Evolutionary conservation across 2,888 invertebrate species (phyloP).

Genomic region (Drosophila diplacantha): DNA sequence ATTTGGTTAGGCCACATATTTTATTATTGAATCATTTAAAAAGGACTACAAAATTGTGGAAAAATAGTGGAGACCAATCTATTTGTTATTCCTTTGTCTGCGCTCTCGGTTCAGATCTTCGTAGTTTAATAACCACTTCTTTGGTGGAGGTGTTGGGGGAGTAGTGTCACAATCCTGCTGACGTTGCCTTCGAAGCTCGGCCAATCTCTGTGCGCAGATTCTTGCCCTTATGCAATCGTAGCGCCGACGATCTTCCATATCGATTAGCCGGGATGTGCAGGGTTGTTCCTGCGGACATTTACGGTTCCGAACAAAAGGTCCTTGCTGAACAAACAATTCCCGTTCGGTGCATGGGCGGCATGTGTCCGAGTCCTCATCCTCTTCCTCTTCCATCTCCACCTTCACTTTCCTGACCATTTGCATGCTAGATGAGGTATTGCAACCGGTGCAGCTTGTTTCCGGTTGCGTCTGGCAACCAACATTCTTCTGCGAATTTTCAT

Average conservation of each 20-base stretch:
- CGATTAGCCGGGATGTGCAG: conserved; percentile 1
- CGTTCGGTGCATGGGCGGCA: neutral
- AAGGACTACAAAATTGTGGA: conserved; percentile 1
- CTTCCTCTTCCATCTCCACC: neutral
- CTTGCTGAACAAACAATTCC: neutral
- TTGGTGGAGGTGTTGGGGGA: neutral
- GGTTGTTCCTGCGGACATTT: neutral
- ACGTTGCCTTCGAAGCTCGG: neutral
- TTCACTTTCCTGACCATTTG: neutral
- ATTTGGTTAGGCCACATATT: neutral
- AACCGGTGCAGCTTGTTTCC: neutral
- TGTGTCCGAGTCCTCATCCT: neutral
- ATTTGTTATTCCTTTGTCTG: neutral
- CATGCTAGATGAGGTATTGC: conserved; percentile 9
- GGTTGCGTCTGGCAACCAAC: conserved; percentile 31
- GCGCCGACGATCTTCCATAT: neutral
- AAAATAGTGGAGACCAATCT: neutral
- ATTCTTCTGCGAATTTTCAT: neutral
- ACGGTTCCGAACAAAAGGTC: neutral
- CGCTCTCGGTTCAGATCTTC: neutral
- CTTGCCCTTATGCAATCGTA: neutral
- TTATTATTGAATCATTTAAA: neutral
- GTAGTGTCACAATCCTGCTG: neutral
- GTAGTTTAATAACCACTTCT: neutral
- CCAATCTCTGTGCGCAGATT: neutral